A percentile compares a stretch with the other conserved stretches of the same genome.
These are phyloP conservation scores for Caenorhabditis sp. DNA, from an alignment of 2,888 invertebrate genomes.

Conservation along the genomic window DNA sequence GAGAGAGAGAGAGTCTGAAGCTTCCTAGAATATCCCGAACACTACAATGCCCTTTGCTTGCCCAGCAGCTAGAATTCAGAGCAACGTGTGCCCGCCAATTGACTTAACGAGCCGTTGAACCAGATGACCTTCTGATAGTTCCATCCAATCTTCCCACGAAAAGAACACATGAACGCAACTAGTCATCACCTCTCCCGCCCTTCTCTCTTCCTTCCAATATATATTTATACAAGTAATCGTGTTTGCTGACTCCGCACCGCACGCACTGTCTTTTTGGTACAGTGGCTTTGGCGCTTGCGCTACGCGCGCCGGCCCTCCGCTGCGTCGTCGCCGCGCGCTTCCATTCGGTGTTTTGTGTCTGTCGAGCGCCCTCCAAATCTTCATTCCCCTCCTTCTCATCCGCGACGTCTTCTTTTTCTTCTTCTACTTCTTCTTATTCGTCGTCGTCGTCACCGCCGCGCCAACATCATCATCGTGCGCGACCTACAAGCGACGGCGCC, in stretches of 20 bases:
- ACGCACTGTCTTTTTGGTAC: slow-evolving; percentile 61
- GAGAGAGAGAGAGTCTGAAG: too few species aligned
- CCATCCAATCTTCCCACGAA: slow-evolving; percentile 48
- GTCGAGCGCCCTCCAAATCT: slow-evolving; percentile 55
- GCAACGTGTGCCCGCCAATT: too few species aligned
- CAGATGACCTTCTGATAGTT: too few species aligned
- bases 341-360: slow-evolving; percentile 51
- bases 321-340: slow-evolving; percentile 54
- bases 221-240: slow-evolving; percentile 61
- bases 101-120: too few species aligned
- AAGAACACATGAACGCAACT: slow-evolving; percentile 51
- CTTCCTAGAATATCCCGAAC: too few species aligned
- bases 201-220: slow-evolving; percentile 41
- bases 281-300: slow-evolving; percentile 62
- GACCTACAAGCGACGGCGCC: slow-evolving; percentile 55
- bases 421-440: slow-evolving; percentile 29
- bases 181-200: slow-evolving; percentile 18
- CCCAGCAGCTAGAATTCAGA: too few species aligned
- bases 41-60: too few species aligned
- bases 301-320: slow-evolving; percentile 54
- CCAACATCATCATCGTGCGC: slow-evolving; percentile 56
- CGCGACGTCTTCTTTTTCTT: slow-evolving; percentile 24
- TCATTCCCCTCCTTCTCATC: slow-evolving; percentile 14
- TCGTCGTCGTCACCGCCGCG: slow-evolving; percentile 27
- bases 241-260: slow-evolving; percentile 60